These are phyloP conservation scores for Lasius fuliginosus DNA, from an alignment of 2,888 invertebrate species.

Conservation along the genomic window DNA sequence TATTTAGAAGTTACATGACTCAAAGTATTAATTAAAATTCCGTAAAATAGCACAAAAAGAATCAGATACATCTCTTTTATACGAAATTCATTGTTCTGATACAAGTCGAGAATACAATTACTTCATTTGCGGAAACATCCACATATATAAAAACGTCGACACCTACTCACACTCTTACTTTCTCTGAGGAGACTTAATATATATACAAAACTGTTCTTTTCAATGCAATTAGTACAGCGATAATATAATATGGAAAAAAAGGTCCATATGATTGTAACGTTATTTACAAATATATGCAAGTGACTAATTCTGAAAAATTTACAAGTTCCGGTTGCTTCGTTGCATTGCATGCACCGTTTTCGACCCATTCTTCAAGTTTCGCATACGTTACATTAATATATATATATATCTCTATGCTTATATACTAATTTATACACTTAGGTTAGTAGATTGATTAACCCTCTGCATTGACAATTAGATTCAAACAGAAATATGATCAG, in stretches of 20 bases:
- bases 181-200: conserved; percentile 39
- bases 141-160: conserved; percentile 45
- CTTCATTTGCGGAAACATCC: conserved; percentile 33
- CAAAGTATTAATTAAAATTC: not conserved
- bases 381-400: conserved; percentile 5
- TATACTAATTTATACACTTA: conserved; percentile 47
- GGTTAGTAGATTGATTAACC: conserved; percentile 24
- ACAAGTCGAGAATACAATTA: conserved; percentile 22
- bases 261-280: conserved; percentile 35
- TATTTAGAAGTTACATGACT: not conserved
- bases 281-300: conserved; percentile 74
- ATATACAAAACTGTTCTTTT: conserved; percentile 66
- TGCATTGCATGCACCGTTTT: conserved; percentile 31
- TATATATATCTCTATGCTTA: conserved; percentile 37
- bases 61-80: not conserved
- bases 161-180: conserved; percentile 41
- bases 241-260: conserved; percentile 33
- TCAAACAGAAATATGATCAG: not conserved
- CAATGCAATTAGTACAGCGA: conserved; percentile 52
- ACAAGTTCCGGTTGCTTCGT: conserved; percentile 56
- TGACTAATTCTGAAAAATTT: conserved; percentile 62
- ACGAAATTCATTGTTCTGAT: conserved; percentile 12
- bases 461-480: conserved; percentile 26
- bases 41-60: not conserved
- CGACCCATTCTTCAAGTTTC: conserved; percentile 7